phyloP scores from a whole-genome alignment of 2,888 invertebrate species.

The Trissolcus japonicus region DNA sequence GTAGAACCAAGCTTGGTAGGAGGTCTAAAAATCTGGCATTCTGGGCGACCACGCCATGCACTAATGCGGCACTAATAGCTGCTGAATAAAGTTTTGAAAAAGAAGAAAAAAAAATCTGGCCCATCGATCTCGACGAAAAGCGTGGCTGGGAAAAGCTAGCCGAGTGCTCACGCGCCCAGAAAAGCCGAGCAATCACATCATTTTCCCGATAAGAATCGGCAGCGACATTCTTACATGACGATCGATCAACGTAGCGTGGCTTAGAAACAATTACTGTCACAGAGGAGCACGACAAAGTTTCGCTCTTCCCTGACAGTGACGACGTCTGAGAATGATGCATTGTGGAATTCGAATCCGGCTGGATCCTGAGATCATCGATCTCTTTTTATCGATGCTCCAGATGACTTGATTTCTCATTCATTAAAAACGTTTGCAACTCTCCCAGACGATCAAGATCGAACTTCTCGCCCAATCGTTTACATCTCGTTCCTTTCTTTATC shows the following conservation, averaged over 20 bases:
- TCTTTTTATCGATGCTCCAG: slow-evolving; percentile 14
- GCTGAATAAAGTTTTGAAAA: slow-evolving; percentile 16
- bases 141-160: neutral
- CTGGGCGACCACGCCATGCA: slow-evolving; percentile 1
- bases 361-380: slow-evolving; percentile 18
- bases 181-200: slow-evolving; percentile 3
- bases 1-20: slow-evolving; percentile 6
- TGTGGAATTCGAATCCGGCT: slow-evolving; percentile 19
- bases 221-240: slow-evolving; percentile 16
- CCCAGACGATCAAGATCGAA: slow-evolving; percentile 8
- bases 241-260: slow-evolving; percentile 28
- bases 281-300: slow-evolving; percentile 18
- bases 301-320: slow-evolving; percentile 23
- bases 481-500: neutral
- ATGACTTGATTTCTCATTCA: neutral
- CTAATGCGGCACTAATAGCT: slow-evolving; percentile 25
- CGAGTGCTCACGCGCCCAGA: neutral
- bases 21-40: slow-evolving; percentile 5
- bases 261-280: slow-evolving; percentile 33
- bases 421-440: slow-evolving; percentile 3
- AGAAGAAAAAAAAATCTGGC: neutral
- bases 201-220: slow-evolving; percentile 12
- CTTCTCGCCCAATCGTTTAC: neutral
- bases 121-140: slow-evolving; percentile 21
- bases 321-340: slow-evolving; percentile 28